A percentile compares a stretch with the other conserved stretches of the same genome.
Evolutionary conservation across 2,113 vertebrate genomes (phyloP).

Genomic region (Syngnathus scovelli): DNA sequence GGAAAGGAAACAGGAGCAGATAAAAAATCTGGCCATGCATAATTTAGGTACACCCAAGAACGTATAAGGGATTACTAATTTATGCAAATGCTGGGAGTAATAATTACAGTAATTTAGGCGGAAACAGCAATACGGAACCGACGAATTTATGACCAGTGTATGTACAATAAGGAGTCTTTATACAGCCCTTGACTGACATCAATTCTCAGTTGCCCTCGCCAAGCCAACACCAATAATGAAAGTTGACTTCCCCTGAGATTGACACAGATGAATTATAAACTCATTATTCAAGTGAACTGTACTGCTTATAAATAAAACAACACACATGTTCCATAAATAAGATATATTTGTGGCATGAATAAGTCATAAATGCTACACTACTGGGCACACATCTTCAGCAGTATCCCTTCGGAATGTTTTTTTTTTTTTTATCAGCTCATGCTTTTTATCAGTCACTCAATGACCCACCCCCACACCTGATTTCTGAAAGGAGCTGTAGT

Average conservation of each 20-base stretch:
- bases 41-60: neutral
- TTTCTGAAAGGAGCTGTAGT: slow-evolving; percentile 5
- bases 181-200: slow-evolving; percentile 34
- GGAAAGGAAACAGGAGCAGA: slow-evolving; percentile 4
- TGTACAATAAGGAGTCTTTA: slow-evolving; percentile 22
- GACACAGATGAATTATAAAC: slow-evolving; percentile 36
- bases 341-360: slow-evolving; percentile 52
- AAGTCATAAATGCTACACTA: slow-evolving; percentile 42
- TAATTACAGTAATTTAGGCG: no score
- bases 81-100: no score
- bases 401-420: slow-evolving; percentile 11
- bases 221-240: slow-evolving; percentile 33
- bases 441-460: slow-evolving; percentile 14
- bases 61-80: no score
- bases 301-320: slow-evolving; percentile 41
- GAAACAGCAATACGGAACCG: slow-evolving; percentile 1
- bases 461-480: neutral
- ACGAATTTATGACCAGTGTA: slow-evolving; percentile 51
- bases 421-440: slow-evolving; percentile 12
- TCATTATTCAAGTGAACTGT: slow-evolving; percentile 43
- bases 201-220: slow-evolving; percentile 12
- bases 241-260: slow-evolving; percentile 25
- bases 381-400: slow-evolving; percentile 16
- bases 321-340: slow-evolving; percentile 52
- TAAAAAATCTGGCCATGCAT: neutral